Percentiles rank a stretch among this genome's conserved stretches.
phyloP scores from a whole-genome alignment of 2,888 invertebrate species.

The Andrena hattorfiana region DNA sequence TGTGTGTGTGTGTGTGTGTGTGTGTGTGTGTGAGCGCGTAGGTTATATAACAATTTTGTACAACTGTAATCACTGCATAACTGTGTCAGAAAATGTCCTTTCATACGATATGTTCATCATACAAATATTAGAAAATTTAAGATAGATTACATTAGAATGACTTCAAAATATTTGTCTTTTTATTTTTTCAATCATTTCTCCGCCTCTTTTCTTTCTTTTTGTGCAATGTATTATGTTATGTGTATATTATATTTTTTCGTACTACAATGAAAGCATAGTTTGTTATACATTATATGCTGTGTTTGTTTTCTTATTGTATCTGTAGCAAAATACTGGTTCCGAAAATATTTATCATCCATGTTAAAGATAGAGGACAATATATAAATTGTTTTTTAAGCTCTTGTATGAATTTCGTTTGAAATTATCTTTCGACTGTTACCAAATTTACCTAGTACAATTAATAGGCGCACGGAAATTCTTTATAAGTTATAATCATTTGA shows the following conservation, averaged over 20 bases:
- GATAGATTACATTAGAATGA: conserved; percentile 22
- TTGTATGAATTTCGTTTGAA: conserved; percentile 20
- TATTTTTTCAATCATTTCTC: conserved; percentile 20
- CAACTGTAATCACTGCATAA: conserved; percentile 42
- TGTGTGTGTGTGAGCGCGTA: background rate
- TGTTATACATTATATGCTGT: conserved; percentile 22
- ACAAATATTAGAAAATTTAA: conserved; percentile 30
- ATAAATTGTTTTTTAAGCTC: conserved; percentile 10
- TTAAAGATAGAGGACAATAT: conserved; percentile 33
- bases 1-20: background rate
- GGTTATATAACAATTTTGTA: conserved; percentile 48
- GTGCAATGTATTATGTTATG: conserved; percentile 8
- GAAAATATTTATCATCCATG: conserved; percentile 31
- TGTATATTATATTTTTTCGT: conserved; percentile 18
- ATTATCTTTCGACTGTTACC: conserved; percentile 29
- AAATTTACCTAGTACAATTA: conserved; percentile 32
- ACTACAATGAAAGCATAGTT: conserved; percentile 26
- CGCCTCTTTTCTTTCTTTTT: background rate
- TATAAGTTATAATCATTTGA: conserved; percentile 2
- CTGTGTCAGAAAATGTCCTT: conserved; percentile 19
- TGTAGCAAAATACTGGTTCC: conserved; percentile 22
- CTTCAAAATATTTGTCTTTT: conserved; percentile 26
- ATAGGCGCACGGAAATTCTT: conserved; percentile 12
- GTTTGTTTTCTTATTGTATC: conserved; percentile 34
- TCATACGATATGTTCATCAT: conserved; percentile 11